These are phyloP conservation scores for Drosophila neonasuta DNA, from an alignment of 2,888 invertebrate genomes.

Conservation along the genomic window DNA sequence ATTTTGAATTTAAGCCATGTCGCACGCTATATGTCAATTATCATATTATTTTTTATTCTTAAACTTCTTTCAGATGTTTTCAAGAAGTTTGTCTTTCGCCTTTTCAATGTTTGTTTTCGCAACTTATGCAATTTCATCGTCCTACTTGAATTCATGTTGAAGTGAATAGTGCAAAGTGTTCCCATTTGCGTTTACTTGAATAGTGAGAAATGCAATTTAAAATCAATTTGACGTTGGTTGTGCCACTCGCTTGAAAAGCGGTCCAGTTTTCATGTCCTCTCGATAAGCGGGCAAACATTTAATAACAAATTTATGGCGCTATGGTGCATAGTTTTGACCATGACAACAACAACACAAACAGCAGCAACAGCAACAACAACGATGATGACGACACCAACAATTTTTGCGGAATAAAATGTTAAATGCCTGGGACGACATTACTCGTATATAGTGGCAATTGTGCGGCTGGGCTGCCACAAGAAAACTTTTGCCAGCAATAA, in stretches of 20 bases:
- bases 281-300: constrained; percentile 62
- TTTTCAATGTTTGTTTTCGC: not conserved
- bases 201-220: constrained; percentile 61
- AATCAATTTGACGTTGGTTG: constrained; percentile 71
- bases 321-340: constrained; percentile 67
- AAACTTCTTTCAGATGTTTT: not conserved
- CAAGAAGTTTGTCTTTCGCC: not conserved
- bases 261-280: constrained; percentile 56
- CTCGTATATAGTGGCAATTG: constrained; percentile 63
- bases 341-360: constrained; percentile 45
- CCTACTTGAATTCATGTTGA: not conserved
- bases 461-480: constrained; percentile 66
- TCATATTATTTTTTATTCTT: not conserved
- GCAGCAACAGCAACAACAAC: constrained; percentile 40
- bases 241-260: constrained; percentile 29
- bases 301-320: constrained; percentile 67
- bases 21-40: too few relatives aligned
- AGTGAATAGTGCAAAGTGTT: not conserved
- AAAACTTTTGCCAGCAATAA: constrained; percentile 72
- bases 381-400: not conserved
- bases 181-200: not conserved
- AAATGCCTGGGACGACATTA: constrained; percentile 63
- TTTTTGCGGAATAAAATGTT: constrained; percentile 59
- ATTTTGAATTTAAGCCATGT: too few relatives aligned
- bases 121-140: not conserved